Evolutionary conservation across 2,888 invertebrate species (phyloP).

Genomic region (Drosophila setosimentum): DNA sequence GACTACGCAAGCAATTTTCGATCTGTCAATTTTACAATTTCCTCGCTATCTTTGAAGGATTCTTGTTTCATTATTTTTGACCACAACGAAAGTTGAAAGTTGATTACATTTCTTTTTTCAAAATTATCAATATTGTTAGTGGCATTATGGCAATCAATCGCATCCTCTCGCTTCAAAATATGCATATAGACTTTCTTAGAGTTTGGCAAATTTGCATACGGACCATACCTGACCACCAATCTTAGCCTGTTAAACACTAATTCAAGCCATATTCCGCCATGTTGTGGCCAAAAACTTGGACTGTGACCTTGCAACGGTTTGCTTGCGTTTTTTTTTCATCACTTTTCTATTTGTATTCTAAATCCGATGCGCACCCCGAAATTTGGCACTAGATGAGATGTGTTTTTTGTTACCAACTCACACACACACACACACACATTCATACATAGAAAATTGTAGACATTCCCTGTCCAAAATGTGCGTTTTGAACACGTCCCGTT

Average conservation of each 20-base stretch:
- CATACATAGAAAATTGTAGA: conserved; percentile 23
- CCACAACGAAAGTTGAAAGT: too few species aligned
- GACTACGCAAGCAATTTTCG: neutral
- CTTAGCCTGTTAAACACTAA: too few species aligned
- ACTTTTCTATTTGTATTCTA: conserved; percentile 35
- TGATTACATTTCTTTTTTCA: neutral
- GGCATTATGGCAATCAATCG: neutral
- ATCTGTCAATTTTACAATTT: neutral
- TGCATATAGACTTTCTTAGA: too few species aligned
- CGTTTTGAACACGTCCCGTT: conserved; percentile 53
- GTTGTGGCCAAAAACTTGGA: conserved; percentile 10
- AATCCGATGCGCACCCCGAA: conserved; percentile 67
- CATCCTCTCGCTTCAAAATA: neutral
- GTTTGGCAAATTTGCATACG: too few species aligned
- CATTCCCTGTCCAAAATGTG: conserved; percentile 48
- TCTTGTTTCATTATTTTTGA: neutral
- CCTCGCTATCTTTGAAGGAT: neutral
- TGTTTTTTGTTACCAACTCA: conserved; percentile 53
- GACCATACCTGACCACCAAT: too few species aligned
- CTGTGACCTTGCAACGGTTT: conserved; percentile 45
- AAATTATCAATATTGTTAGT: neutral
- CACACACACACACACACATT: neutral
- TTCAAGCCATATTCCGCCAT: neutral
- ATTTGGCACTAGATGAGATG: conserved; percentile 34
- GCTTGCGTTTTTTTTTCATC: conserved; percentile 3